Percentiles rank a stretch among this genome's conserved stretches.
These are phyloP conservation scores for Ascidia mentula DNA, from an alignment of 23 tunicate species.

Conservation along the genomic window DNA sequence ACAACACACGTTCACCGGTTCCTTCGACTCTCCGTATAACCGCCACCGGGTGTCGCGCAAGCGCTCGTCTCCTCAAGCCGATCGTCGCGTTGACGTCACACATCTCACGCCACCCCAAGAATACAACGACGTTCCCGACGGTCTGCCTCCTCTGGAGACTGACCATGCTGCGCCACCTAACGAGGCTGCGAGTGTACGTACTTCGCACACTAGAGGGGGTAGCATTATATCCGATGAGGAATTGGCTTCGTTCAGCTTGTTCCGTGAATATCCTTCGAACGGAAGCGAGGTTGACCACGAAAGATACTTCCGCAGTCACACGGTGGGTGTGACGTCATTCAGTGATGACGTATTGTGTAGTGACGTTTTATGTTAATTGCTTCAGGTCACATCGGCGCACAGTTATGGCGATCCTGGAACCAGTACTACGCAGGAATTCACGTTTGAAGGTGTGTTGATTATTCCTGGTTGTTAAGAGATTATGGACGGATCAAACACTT, in stretches of 20 bases:
- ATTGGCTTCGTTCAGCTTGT: neutral
- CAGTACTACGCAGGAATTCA: neutral
- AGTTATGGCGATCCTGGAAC: neutral
- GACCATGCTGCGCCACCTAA: neutral
- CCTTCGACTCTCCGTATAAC: constrained; percentile 52
- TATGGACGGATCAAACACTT: no score
- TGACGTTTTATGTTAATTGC: neutral
- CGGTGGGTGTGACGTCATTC: constrained; percentile 1
- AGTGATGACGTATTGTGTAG: neutral
- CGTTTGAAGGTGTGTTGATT: neutral
- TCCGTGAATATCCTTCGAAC: neutral
- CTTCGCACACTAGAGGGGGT: neutral
- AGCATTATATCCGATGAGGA: neutral
- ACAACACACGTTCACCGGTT: constrained; percentile 42
- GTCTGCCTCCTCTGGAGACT: neutral
- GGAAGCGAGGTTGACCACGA: neutral
- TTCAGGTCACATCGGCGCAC: neutral
- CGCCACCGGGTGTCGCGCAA: constrained; percentile 10
- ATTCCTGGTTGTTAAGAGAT: no score
- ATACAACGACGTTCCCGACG: neutral
- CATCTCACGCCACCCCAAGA: neutral
- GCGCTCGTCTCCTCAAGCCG: neutral
- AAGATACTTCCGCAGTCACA: neutral
- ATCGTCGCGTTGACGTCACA: neutral
- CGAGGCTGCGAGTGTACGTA: neutral